Conservation (phyloP, 2,113 vertebrate genomes). For the Vulpes ferrilata region DNA sequence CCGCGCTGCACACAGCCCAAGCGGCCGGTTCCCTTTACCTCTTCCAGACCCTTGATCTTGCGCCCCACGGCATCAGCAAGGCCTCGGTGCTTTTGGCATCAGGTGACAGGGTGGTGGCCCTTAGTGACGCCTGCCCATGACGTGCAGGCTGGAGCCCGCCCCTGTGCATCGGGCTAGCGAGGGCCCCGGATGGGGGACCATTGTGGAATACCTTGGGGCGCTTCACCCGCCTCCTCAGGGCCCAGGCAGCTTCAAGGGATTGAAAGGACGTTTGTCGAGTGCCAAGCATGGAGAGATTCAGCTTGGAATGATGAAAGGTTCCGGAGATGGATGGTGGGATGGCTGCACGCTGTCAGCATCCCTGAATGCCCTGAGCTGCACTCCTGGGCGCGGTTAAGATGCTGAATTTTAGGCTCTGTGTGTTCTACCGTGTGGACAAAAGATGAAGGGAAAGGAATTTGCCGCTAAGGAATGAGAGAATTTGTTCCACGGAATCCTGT, state of each 20-base stretch:
- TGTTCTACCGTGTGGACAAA: neutral
- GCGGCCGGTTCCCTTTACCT: rapidly evolving
- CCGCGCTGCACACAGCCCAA: rapidly evolving
- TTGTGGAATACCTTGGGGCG: neutral
- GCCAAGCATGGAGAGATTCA: neutral
- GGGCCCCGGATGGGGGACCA: neutral
- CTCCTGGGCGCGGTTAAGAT: rapidly evolving
- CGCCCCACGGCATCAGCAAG: rapidly evolving
- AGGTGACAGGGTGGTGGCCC: neutral
- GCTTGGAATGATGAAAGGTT: neutral
- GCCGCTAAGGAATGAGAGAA: neutral
- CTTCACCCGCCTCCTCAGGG: neutral
- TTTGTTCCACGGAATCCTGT: neutral
- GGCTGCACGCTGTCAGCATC: rapidly evolving
- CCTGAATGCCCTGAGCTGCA: rapidly evolving
- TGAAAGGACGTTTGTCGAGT: neutral
- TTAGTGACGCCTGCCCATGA: no score
- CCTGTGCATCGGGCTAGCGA: rapidly evolving
- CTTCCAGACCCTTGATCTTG: rapidly evolving
- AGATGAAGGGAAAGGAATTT: neutral
- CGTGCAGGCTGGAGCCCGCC: rapidly evolving
- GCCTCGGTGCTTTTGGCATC: neutral
- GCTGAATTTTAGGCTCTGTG: rapidly evolving
- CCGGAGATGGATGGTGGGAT: rapidly evolving
- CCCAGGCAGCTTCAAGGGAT: neutral